Evolutionary conservation across 1,140 invertebrate genomes (phyloP).

Genomic region (Heterodera carotae): DNA sequence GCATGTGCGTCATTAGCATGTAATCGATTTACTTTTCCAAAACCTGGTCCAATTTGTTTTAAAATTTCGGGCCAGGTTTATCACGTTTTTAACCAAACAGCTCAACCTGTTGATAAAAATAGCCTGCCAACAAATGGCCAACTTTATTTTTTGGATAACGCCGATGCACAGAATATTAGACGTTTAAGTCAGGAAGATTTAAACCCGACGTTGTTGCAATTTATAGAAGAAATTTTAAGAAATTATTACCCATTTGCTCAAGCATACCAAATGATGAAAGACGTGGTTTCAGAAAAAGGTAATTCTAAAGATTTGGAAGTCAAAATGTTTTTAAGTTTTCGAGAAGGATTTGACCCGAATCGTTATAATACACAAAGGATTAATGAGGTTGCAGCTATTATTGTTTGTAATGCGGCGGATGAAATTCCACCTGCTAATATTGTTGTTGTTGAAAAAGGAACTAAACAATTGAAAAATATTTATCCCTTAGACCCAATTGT

Average conservation of each 20-base stretch:
- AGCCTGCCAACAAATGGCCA: background rate
- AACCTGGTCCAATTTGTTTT: no score
- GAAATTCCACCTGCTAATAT: slow-evolving; percentile 10
- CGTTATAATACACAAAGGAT: background rate
- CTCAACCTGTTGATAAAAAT: background rate
- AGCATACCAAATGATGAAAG: background rate
- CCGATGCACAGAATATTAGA: background rate
- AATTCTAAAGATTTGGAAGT: background rate
- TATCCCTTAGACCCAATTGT: no score
- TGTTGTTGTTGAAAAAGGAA: background rate
- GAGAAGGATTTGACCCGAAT: background rate
- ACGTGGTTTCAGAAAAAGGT: background rate
- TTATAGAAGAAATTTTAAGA: background rate
- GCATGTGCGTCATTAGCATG: no score
- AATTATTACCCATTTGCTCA: background rate
- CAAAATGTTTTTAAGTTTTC: background rate
- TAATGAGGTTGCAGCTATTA: background rate
- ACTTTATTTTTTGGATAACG: background rate
- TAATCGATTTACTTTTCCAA: background rate
- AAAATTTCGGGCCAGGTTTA: no score
- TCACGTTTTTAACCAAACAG: background rate
- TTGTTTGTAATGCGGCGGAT: background rate
- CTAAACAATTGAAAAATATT: background rate
- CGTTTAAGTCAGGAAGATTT: background rate
- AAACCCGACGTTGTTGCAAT: background rate